These are phyloP conservation scores for Cheilosia grossa DNA, from an alignment of 2,888 invertebrate species.

Conservation along the genomic window DNA sequence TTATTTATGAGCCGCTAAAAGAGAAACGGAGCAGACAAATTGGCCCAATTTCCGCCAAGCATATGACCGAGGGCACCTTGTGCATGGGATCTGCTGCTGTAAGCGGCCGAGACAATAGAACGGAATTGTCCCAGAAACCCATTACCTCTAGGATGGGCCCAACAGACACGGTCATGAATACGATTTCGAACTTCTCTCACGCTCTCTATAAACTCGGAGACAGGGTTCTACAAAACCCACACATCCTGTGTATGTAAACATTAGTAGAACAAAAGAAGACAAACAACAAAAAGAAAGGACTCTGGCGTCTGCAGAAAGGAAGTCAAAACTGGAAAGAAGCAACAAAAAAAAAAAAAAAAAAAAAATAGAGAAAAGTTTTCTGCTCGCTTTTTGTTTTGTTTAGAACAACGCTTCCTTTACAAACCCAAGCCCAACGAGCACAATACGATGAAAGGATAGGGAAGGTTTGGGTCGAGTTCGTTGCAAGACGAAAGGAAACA, in stretches of 20 bases:
- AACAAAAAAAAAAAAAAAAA: background rate
- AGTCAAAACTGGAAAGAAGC: constrained; percentile 28
- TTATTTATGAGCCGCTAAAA: constrained; percentile 67
- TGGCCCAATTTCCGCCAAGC: constrained; percentile 69
- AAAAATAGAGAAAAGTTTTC: background rate
- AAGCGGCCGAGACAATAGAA: constrained; percentile 44
- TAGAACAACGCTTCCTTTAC: constrained; percentile 63
- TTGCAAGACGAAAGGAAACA: constrained; percentile 48
- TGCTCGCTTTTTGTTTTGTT: constrained; percentile 63
- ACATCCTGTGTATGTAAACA: constrained; percentile 1
- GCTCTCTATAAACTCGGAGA: background rate
- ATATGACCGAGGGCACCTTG: constrained; percentile 36
- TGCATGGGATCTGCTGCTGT: constrained; percentile 11
- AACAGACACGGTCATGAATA: constrained; percentile 64
- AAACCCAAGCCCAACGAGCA: constrained; percentile 38
- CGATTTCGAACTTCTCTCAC: constrained; percentile 36
- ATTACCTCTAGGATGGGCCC: constrained; percentile 33
- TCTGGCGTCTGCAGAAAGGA: constrained; percentile 51
- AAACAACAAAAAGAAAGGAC: constrained; percentile 33
- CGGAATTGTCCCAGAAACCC: constrained; percentile 49
- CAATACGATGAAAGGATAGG: constrained; percentile 7
- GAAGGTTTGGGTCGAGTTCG: background rate
- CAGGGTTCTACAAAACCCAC: background rate
- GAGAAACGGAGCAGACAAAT: constrained; percentile 72
- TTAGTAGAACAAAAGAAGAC: constrained; percentile 33